phyloP scores from a whole-genome alignment of 1,140 invertebrate species.

The Ceratosolen solmsi region DNA sequence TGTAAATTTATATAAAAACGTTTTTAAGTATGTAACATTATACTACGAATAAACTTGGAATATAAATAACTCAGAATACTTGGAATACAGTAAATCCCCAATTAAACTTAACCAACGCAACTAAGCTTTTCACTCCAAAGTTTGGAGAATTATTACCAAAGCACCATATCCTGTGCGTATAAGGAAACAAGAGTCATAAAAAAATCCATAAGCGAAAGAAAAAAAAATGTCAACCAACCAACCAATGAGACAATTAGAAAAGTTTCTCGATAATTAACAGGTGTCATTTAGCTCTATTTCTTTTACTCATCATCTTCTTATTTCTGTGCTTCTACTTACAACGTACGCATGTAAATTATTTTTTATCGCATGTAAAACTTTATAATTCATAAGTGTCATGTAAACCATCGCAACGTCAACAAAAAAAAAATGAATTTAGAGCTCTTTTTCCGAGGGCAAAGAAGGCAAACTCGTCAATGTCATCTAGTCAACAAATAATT shows the following conservation, averaged over 20 bases:
- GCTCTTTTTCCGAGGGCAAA: slow-evolving; percentile 7
- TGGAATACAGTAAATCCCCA: slow-evolving; percentile 39
- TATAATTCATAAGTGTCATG: slow-evolving; percentile 1
- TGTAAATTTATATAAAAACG: not conserved
- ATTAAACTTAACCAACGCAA: slow-evolving; percentile 49
- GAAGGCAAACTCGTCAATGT: not conserved
- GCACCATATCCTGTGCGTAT: slow-evolving; percentile 1
- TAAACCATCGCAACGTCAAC: not conserved
- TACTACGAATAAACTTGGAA: slow-evolving; percentile 9
- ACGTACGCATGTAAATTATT: slow-evolving; percentile 21
- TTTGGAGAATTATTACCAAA: slow-evolving; percentile 40
- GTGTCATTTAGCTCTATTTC: slow-evolving; percentile 35
- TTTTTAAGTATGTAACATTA: slow-evolving; percentile 15
- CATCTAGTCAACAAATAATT: not conserved
- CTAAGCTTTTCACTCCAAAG: slow-evolving; percentile 23
- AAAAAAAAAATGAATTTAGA: slow-evolving; percentile 34
- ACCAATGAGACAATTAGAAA: slow-evolving; percentile 36
- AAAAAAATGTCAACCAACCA: not conserved
- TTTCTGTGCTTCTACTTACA: not conserved
- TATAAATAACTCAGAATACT: slow-evolving; percentile 43
- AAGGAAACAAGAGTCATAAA: not conserved
- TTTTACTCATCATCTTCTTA: not conserved
- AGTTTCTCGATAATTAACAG: slow-evolving; percentile 45
- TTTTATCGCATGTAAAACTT: slow-evolving; percentile 26
- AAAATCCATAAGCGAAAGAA: not conserved